A percentile compares a stretch with the other conserved stretches of the same genome.
phyloP scores from a whole-genome alignment of 2,888 invertebrate species.

The Eurytoma californica region DNA sequence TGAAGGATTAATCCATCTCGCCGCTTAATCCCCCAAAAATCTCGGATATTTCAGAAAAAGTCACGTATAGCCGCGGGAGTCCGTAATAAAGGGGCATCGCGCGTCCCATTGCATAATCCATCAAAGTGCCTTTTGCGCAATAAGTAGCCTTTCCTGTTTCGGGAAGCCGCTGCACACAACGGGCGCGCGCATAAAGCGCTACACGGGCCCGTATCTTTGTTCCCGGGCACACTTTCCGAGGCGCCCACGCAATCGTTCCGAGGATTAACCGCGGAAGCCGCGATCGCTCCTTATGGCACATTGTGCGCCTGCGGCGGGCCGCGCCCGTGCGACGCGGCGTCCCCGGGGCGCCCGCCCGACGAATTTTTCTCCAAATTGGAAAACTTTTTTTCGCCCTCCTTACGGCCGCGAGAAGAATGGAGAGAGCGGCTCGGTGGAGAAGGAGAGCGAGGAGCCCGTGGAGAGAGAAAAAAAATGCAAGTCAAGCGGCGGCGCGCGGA shows the following conservation, averaged over 20 bases:
- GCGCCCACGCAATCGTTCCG: conserved; percentile 50
- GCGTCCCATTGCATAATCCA: conserved; percentile 17
- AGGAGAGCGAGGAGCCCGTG: conserved; percentile 49
- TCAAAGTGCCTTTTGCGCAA: conserved; percentile 49
- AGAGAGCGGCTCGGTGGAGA: neutral
- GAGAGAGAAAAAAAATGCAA: conserved; percentile 57
- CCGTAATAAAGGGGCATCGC: too few relatives aligned
- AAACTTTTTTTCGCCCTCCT: neutral
- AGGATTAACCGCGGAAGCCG: conserved; percentile 46
- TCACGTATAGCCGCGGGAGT: neutral
- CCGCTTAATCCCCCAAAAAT: neutral
- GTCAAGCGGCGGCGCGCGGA: conserved; percentile 24
- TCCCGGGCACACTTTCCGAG: conserved; percentile 24
- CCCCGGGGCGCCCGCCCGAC: neutral
- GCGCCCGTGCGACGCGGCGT: neutral
- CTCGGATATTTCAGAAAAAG: neutral
- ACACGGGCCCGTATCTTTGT: conserved; percentile 31
- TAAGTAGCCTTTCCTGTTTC: conserved; percentile 20
- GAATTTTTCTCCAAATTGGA: neutral
- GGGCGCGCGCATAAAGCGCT: neutral
- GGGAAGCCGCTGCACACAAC: neutral
- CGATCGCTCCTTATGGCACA: conserved; percentile 4
- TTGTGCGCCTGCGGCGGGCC: neutral
- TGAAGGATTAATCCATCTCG: too few relatives aligned
- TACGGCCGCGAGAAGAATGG: neutral